Evolutionary conservation across 2,113 vertebrate genomes (phyloP).

Genomic region (Dromas ardeola): DNA sequence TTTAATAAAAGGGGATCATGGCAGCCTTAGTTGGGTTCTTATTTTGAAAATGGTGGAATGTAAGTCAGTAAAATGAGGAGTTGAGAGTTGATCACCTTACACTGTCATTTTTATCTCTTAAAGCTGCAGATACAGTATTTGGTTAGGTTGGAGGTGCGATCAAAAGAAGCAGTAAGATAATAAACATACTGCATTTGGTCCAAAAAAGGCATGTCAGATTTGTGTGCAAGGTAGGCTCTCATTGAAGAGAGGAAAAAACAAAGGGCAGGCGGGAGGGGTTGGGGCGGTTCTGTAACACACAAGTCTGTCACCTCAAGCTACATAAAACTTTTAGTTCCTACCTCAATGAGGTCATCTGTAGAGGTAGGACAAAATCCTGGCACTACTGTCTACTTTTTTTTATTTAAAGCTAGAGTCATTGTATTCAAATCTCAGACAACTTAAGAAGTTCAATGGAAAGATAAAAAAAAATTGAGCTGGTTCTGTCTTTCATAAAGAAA

Average conservation of each 20-base stretch:
- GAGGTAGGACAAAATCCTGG: background rate
- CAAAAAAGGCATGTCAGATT: background rate
- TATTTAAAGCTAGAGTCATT: background rate
- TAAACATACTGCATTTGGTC: background rate
- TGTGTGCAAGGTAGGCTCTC: background rate
- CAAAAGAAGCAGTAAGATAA: background rate
- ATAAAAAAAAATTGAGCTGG: background rate
- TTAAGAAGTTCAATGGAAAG: background rate
- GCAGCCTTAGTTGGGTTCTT: background rate
- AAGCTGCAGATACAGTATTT: background rate
- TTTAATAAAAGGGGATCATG: background rate
- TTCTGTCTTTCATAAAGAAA: background rate
- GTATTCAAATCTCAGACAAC: background rate
- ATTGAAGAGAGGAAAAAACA: fast-evolving
- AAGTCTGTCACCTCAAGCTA: background rate
- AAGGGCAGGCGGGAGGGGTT: fast-evolving
- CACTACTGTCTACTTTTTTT: background rate
- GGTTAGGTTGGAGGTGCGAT: background rate
- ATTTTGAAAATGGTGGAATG: background rate
- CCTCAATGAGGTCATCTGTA: background rate
- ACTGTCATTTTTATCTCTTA: background rate
- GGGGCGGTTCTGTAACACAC: background rate
- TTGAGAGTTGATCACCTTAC: background rate
- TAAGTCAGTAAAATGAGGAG: background rate
- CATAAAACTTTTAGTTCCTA: background rate